Evolutionary conservation across 2,113 vertebrate genomes (phyloP).

Genomic region (Collichthys lucidus): DNA sequence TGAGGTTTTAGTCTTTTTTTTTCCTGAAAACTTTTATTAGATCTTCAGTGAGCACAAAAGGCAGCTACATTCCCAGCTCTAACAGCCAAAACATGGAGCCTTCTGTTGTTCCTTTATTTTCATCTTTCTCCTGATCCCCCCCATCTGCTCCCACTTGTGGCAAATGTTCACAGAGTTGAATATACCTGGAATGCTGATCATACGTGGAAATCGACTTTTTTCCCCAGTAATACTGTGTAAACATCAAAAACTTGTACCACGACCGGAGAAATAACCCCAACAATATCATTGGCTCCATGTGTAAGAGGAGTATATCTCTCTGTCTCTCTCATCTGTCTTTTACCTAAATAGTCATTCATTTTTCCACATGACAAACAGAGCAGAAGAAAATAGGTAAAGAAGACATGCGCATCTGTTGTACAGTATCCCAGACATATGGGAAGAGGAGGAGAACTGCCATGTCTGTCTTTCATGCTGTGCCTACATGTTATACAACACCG

Average conservation of each 20-base stretch:
- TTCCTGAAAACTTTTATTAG: not conserved
- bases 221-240: not conserved
- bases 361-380: slow-evolving; percentile 76
- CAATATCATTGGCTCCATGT: slow-evolving; percentile 45
- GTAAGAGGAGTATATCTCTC: slow-evolving; percentile 14
- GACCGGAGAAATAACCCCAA: slow-evolving; percentile 27
- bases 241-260: slow-evolving; percentile 30
- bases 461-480: slow-evolving; percentile 68
- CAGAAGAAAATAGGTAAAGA: slow-evolving; percentile 71
- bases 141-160: slow-evolving; percentile 32
- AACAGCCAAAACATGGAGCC: slow-evolving; percentile 19
- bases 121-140: not conserved
- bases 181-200: slow-evolving; percentile 20
- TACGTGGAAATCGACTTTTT: not conserved
- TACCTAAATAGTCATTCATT: slow-evolving; percentile 57
- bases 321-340: slow-evolving; percentile 64
- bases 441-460: slow-evolving; percentile 62
- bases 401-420: slow-evolving; percentile 74
- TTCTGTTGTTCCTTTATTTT: slow-evolving; percentile 29
- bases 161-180: not conserved
- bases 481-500: slow-evolving; percentile 62
- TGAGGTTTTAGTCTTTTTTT: not conserved
- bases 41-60: slow-evolving; percentile 12
- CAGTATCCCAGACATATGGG: slow-evolving; percentile 72
- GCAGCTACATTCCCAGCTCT: not conserved